These are phyloP conservation scores for Lagocephalus sceleratus DNA, from an alignment of 2,797 vertebrate species.

Conservation along the genomic window DNA sequence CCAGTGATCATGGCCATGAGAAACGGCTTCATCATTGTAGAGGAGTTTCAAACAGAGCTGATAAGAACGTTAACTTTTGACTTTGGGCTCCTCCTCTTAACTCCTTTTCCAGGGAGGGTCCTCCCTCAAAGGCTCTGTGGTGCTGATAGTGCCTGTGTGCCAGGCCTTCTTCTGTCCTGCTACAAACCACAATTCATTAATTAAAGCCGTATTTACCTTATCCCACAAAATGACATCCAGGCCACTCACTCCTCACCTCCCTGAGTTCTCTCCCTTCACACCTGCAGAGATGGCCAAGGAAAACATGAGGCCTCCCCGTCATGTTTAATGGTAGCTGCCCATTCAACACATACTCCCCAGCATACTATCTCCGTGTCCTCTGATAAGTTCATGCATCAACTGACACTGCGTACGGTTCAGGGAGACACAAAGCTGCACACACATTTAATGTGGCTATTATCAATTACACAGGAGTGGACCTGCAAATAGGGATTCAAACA, in stretches of 20 bases:
- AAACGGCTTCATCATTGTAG: constrained; percentile 39
- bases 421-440: not conserved
- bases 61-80: constrained; percentile 67
- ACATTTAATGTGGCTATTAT: not conserved
- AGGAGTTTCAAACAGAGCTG: constrained; percentile 58
- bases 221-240: constrained; percentile 38
- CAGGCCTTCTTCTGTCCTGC: constrained; percentile 25
- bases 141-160: constrained; percentile 61
- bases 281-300: constrained; percentile 57
- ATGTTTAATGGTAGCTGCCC: constrained; percentile 47
- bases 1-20: constrained; percentile 47
- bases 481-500: not conserved
- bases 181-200: constrained; percentile 36
- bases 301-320: constrained; percentile 53
- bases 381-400: constrained; percentile 36
- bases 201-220: constrained; percentile 42
- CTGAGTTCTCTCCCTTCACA: constrained; percentile 68
- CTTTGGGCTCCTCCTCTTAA: constrained; percentile 39
- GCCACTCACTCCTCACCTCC: constrained; percentile 65
- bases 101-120: constrained; percentile 60
- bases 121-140: constrained; percentile 31
- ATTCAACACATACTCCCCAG: constrained; percentile 42
- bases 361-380: constrained; percentile 37
- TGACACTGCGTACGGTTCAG: constrained; percentile 1
- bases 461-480: not conserved